phyloP scores from a whole-genome alignment of 2,113 vertebrate genomes.

The Ictalurus furcatus region DNA sequence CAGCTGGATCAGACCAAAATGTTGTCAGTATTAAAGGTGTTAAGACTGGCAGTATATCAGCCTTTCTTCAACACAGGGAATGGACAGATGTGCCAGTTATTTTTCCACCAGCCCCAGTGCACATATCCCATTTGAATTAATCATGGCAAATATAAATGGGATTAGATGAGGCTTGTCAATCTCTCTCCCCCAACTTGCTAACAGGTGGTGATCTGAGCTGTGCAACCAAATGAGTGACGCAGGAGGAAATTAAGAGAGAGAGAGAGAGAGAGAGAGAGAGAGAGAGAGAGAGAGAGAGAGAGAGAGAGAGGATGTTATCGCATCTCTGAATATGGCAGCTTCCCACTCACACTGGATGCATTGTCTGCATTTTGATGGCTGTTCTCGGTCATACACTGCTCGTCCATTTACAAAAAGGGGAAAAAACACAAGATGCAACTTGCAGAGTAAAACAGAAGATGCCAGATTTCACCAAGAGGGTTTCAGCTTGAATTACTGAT shows the following conservation, averaged over 20 bases:
- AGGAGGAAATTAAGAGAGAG: conserved; percentile 5
- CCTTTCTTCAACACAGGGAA: conserved; percentile 14
- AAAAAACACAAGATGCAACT: neutral
- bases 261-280: neutral
- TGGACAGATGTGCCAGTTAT: conserved; percentile 19
- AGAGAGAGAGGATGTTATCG: conserved; percentile 20
- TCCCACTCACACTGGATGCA: conserved; percentile 22
- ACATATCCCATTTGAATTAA: conserved; percentile 33
- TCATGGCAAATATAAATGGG: conserved; percentile 39
- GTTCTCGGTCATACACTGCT: neutral
- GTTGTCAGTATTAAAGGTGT: neutral
- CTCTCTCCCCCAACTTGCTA: conserved; percentile 27
- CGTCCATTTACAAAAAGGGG: neutral
- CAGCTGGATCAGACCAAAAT: neutral
- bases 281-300: neutral
- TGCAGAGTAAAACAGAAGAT: neutral
- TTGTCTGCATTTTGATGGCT: conserved; percentile 17
- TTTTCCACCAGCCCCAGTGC: conserved; percentile 22
- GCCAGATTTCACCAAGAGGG: neutral
- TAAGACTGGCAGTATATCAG: neutral
- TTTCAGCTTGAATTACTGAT: neutral
- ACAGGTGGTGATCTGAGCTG: conserved; percentile 41
- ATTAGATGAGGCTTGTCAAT: conserved; percentile 35
- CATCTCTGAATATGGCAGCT: conserved; percentile 29
- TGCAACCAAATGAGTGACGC: conserved; percentile 42